Evolutionary conservation across 2,113 vertebrate species (phyloP).

Genomic region (Turnix velox): DNA sequence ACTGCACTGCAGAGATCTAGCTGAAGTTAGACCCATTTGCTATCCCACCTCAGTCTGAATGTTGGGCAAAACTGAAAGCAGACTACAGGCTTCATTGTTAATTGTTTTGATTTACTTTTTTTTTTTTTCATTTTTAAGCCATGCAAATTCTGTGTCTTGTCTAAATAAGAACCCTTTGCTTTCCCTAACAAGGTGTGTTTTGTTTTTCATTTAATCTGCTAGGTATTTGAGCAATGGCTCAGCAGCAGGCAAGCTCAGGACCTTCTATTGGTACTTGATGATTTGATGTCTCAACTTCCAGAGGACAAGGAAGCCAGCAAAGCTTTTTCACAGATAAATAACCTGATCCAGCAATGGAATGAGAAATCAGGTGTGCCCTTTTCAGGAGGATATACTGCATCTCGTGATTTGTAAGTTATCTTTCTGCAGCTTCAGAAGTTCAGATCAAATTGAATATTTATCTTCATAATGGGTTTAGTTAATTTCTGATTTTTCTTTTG

Average conservation of each 20-base stretch:
- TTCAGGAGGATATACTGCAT: not conserved
- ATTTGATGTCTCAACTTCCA: not conserved
- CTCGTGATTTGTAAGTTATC: conserved; percentile 43
- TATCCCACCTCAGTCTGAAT: not conserved
- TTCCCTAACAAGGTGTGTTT: not conserved
- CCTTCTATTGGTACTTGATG: not conserved
- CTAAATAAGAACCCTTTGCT: not conserved
- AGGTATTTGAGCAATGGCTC: conserved; percentile 57
- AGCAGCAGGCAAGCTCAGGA: not conserved
- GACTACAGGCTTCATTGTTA: not conserved
- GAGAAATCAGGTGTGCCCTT: not conserved
- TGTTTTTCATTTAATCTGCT: not conserved
- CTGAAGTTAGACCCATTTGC: not conserved
- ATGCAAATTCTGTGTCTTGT: not conserved
- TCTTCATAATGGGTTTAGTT: not conserved
- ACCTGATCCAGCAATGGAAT: not conserved
- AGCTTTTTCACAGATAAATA: not conserved
- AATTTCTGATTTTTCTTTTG: not conserved
- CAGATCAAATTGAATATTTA: not conserved
- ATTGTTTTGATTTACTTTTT: not conserved
- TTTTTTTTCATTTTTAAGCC: not conserved
- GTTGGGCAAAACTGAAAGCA: not conserved
- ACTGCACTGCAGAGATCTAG: not conserved
- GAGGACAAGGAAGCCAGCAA: not conserved
- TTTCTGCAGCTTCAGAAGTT: not conserved